phyloP scores from a whole-genome alignment of 2,888 invertebrate genomes.

The Orthosia cruda region DNA sequence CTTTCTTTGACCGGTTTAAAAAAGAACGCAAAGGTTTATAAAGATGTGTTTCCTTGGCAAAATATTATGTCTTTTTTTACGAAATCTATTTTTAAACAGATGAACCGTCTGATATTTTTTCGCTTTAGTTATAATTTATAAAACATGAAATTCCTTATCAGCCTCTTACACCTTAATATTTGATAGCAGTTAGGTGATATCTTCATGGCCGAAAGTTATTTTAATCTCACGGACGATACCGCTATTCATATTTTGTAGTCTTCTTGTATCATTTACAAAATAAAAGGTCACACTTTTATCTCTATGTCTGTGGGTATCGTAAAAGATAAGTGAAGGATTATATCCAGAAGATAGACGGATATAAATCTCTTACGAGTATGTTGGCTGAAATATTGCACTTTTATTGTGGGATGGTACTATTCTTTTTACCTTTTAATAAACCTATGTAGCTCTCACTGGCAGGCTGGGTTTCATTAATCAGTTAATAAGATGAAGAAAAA shows the following conservation, averaged over 20 bases:
- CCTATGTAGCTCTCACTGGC: background rate
- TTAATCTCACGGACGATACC: background rate
- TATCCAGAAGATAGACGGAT: background rate
- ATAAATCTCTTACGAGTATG: background rate
- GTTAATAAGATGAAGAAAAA: too few relatives aligned
- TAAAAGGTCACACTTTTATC: background rate
- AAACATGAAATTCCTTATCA: constrained; percentile 22
- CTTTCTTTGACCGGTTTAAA: background rate
- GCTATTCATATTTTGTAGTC: background rate
- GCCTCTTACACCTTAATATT: constrained; percentile 1
- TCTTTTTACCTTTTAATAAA: background rate
- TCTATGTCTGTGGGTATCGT: background rate
- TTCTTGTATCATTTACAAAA: background rate
- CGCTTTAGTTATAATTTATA: background rate
- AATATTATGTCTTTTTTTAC: background rate
- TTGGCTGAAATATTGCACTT: background rate
- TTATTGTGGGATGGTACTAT: background rate
- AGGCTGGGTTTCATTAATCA: too few relatives aligned
- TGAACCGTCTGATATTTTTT: background rate
- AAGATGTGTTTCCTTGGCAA: background rate
- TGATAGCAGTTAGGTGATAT: background rate
- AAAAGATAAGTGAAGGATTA: constrained; percentile 2
- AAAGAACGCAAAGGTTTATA: background rate
- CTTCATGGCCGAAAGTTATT: background rate
- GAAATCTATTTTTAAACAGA: background rate